Evolutionary conservation across 2,797 vertebrate species (phyloP).

Genomic region (Thalassophryne amazonica): DNA sequence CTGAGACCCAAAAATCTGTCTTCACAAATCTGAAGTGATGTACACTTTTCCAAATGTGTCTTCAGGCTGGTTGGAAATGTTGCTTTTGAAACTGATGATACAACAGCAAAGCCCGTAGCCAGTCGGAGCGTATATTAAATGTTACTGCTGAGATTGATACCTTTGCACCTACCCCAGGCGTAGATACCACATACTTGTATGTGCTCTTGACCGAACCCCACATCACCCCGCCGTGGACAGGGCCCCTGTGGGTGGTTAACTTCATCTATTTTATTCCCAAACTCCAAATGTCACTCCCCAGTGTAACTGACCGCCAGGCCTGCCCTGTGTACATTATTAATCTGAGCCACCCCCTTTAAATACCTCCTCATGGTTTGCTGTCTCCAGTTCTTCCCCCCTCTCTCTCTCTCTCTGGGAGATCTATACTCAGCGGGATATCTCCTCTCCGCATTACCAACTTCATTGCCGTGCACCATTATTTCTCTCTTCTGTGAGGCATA

Average conservation of each 20-base stretch:
- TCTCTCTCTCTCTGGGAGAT: conserved; percentile 7
- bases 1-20: too few relatives aligned
- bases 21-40: too few relatives aligned
- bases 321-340: conserved; percentile 61
- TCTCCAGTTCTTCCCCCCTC: not conserved
- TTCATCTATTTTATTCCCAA: conserved; percentile 28
- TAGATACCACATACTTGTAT: not conserved
- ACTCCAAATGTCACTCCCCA: conserved; percentile 54
- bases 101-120: not conserved
- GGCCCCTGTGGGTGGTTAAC: conserved; percentile 51
- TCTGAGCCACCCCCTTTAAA: conserved; percentile 39
- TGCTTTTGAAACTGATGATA: not conserved
- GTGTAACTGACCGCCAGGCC: conserved; percentile 37
- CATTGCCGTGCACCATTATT: conserved; percentile 18
- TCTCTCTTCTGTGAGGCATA: conserved; percentile 6
- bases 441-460: conserved; percentile 37
- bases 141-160: conserved; percentile 6
- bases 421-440: conserved; percentile 30
- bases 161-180: not conserved
- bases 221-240: conserved; percentile 31
- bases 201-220: conserved; percentile 18
- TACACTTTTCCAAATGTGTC: too few relatives aligned
- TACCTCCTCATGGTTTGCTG: conserved; percentile 1
- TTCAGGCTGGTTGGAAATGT: not conserved
- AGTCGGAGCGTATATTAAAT: conserved; percentile 3